Evolutionary conservation across 1,140 invertebrate genomes (phyloP).

Genomic region (Magallana gigas): DNA sequence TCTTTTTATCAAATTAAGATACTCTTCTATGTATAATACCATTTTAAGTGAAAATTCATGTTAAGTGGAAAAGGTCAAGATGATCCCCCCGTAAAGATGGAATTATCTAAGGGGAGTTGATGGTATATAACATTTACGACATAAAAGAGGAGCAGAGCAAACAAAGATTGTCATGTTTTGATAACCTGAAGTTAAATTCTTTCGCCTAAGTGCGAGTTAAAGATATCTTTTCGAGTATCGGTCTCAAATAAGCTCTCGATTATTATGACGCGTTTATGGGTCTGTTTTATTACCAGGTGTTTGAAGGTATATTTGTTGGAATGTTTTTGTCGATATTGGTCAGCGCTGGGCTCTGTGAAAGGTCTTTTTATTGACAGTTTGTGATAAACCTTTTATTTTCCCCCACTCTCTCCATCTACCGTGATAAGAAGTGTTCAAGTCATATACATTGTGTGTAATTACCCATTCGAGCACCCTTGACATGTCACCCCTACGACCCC

Average conservation of each 20-base stretch:
- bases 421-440: neutral
- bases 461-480: constrained; percentile 21
- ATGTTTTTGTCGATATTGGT: constrained; percentile 15
- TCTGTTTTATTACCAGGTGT: neutral
- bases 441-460: constrained; percentile 13
- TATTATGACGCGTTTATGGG: neutral
- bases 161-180: constrained; percentile 13
- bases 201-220: neutral
- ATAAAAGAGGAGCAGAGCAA: neutral
- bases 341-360: neutral
- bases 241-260: constrained; percentile 6
- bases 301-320: constrained; percentile 24
- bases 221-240: neutral
- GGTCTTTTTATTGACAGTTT: constrained; percentile 13
- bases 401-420: neutral
- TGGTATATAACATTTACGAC: neutral
- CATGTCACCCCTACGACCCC: constrained; percentile 17
- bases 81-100: neutral
- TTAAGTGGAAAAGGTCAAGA: neutral
- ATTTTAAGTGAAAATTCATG: too few species aligned
- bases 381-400: constrained; percentile 18
- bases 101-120: neutral
- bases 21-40: too few species aligned
- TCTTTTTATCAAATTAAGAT: too few species aligned
- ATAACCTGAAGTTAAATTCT: neutral